phyloP scores from a whole-genome alignment of 2,797 vertebrate species.

The Apodemus agrarius region DNA sequence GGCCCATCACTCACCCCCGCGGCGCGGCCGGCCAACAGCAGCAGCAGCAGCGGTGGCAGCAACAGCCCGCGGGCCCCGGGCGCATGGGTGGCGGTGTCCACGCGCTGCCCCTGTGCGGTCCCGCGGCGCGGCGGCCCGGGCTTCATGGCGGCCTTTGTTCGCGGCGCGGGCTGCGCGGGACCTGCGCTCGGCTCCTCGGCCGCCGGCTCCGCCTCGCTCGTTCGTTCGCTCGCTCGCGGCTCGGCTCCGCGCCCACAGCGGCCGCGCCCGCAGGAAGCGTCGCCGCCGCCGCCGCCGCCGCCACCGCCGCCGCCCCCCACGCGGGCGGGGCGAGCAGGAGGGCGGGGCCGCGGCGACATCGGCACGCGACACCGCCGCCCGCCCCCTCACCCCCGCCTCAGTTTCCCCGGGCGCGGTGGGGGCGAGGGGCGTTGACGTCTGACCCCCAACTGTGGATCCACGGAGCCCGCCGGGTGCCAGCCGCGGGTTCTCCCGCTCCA shows the following conservation, averaged over 20 bases:
- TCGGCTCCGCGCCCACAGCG: conserved; percentile 79
- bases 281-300: conserved; percentile 75
- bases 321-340: conserved; percentile 70
- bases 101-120: conserved; percentile 46
- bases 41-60: conserved; percentile 78
- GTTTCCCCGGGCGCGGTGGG: not conserved
- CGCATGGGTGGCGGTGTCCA: conserved; percentile 57
- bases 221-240: conserved; percentile 70
- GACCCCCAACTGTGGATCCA: not conserved
- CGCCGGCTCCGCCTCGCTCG: conserved; percentile 74
- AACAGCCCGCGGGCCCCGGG: conserved; percentile 82
- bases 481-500: not conserved
- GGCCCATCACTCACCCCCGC: conserved; percentile 81
- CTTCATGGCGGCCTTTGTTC: conserved; percentile 80
- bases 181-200: conserved; percentile 61
- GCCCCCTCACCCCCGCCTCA: conserved; percentile 41
- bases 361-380: not conserved
- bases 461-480: not conserved
- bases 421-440: not conserved
- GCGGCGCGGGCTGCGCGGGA: conserved; percentile 66
- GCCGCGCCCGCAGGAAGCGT: conserved; percentile 82
- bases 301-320: conserved; percentile 68
- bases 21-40: conserved; percentile 79
- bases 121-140: conserved; percentile 66
- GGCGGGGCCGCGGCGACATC: conserved; percentile 45